Evolutionary conservation across 2,113 vertebrate genomes (phyloP).

Genomic region (Pheucticus melanocephalus): DNA sequence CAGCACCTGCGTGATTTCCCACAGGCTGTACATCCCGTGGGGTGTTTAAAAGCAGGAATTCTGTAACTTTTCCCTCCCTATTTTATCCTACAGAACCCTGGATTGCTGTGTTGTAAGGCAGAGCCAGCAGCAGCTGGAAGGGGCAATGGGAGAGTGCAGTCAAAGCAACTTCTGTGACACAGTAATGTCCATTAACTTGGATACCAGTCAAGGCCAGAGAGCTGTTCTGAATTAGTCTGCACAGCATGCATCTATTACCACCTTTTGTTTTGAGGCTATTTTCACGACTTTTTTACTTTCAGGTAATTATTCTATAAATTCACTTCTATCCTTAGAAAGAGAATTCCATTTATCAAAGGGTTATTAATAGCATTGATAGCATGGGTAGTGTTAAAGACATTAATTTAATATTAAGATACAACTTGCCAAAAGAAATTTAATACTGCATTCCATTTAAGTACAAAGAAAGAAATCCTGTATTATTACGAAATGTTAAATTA

Average conservation of each 20-base stretch:
- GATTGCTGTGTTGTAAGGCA: neutral
- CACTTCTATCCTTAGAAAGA: neutral
- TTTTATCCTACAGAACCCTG: neutral
- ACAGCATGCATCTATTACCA: neutral
- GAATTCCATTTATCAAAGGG: neutral
- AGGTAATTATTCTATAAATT: neutral
- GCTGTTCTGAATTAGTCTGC: neutral
- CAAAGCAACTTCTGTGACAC: neutral
- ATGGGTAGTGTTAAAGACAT: neutral
- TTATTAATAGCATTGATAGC: neutral
- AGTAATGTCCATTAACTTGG: neutral
- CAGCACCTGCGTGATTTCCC: neutral
- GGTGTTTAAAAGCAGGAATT: neutral
- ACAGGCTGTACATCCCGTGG: neutral
- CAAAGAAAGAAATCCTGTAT: neutral
- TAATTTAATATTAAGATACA: neutral
- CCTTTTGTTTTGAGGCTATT: neutral
- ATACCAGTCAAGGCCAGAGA: neutral
- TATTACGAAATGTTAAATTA: neutral
- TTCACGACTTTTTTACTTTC: neutral
- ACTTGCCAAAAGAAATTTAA: neutral
- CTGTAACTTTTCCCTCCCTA: accelerated
- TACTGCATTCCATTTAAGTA: neutral
- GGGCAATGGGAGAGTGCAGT: neutral
- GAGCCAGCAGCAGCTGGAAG: neutral